phyloP scores from a whole-genome alignment of 2,888 invertebrate species.

The Dicranocentrus wangi region DNA sequence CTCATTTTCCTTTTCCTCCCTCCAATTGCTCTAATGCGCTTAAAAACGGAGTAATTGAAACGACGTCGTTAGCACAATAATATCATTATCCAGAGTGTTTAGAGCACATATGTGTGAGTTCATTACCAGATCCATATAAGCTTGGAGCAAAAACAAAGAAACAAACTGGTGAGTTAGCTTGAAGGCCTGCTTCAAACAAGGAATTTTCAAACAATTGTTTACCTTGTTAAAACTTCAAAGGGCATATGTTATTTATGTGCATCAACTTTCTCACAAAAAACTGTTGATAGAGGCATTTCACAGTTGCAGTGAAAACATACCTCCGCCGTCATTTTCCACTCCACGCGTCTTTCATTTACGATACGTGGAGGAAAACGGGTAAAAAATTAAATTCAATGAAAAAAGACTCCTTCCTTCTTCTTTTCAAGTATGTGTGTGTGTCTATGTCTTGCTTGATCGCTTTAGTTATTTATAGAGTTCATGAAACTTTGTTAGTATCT shows the following conservation, averaged over 20 bases:
- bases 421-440: not conserved
- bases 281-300: constrained; percentile 17
- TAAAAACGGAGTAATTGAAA: constrained; percentile 2
- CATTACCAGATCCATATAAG: no score
- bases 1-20: no score
- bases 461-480: constrained; percentile 56
- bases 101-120: not conserved
- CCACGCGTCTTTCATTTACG: not conserved
- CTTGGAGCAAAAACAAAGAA: not conserved
- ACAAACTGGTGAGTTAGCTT: not conserved
- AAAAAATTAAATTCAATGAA: constrained; percentile 41
- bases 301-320: not conserved
- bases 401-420: not conserved
- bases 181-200: not conserved
- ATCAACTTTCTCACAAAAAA: constrained; percentile 5
- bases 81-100: not conserved
- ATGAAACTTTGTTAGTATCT: constrained; percentile 32
- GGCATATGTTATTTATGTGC: not conserved
- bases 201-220: constrained; percentile 1
- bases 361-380: constrained; percentile 3
- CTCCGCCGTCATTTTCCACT: not conserved
- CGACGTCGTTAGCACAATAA: constrained; percentile 4
- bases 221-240: not conserved
- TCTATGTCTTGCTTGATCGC: constrained; percentile 23
- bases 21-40: not conserved